Evolutionary conservation across 2,113 vertebrate species (phyloP).

Genomic region (Limnothrissa miodon): DNA sequence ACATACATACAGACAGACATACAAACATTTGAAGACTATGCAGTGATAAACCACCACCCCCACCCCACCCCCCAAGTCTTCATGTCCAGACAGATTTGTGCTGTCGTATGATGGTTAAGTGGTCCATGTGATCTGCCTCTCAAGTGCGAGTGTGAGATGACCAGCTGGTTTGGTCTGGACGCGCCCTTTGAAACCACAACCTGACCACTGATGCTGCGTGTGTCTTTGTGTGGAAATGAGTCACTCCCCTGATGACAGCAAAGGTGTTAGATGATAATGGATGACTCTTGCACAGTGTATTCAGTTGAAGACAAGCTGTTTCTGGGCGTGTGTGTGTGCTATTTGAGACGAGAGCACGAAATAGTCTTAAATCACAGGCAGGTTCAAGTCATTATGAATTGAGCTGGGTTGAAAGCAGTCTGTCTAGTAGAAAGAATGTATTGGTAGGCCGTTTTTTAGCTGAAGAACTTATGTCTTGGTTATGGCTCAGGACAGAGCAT

Average conservation of each 20-base stretch:
- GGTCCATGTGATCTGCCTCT: not conserved
- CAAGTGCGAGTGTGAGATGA: not conserved
- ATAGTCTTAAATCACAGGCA: not conserved
- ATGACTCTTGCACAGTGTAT: not conserved
- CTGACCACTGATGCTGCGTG: not conserved
- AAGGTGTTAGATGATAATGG: not conserved
- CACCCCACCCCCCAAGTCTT: not conserved
- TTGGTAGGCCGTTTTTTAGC: not conserved
- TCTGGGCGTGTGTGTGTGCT: slow-evolving; percentile 20
- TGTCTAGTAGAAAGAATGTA: not conserved
- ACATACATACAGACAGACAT: no score
- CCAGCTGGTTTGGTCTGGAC: not conserved
- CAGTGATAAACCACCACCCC: not conserved
- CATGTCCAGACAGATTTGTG: not conserved
- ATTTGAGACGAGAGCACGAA: slow-evolving; percentile 15
- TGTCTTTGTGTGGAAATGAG: not conserved
- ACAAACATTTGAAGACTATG: not conserved
- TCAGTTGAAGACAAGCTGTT: not conserved
- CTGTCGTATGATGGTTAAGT: not conserved
- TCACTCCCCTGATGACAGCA: not conserved
- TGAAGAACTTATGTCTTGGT: not conserved
- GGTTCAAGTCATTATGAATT: not conserved
- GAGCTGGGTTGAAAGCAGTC: not conserved
- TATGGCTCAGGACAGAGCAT: not conserved
- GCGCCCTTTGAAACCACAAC: not conserved